A percentile compares a stretch with the other conserved stretches of the same genome.
Conservation (phyloP, 2,888 invertebrate species). For the Chalcosyrphus nemorum region DNA sequence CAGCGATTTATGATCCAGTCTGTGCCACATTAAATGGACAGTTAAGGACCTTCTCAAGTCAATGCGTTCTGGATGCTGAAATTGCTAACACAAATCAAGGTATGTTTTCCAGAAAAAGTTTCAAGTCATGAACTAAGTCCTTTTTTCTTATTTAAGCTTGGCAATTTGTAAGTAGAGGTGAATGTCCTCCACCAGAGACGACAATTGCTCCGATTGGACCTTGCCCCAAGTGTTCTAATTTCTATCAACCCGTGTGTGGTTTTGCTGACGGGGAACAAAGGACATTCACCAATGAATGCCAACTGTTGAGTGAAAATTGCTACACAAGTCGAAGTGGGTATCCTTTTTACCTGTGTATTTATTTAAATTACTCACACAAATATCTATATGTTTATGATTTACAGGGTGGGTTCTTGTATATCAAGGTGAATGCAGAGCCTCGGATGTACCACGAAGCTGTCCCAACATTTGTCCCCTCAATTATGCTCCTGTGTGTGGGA, state of each 20-base stretch:
- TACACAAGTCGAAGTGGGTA: conserved; percentile 41
- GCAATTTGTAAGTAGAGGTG: conserved; percentile 17
- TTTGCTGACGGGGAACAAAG: conserved; percentile 32
- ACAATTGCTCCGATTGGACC: background rate
- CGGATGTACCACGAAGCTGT: conserved; percentile 19
- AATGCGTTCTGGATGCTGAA: conserved; percentile 35
- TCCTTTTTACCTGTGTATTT: background rate
- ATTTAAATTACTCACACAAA: background rate
- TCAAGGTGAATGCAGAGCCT: conserved; percentile 28
- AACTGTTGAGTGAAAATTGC: conserved; percentile 46
- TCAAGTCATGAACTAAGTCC: background rate
- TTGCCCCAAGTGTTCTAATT: conserved; percentile 42
- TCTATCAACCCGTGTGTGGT: conserved; percentile 52
- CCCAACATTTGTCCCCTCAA: conserved; percentile 51
- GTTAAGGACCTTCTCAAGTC: conserved; percentile 39
- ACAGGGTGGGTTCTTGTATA: conserved; percentile 48
- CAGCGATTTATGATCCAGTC: conserved; percentile 29
- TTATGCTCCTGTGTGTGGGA: conserved; percentile 40
- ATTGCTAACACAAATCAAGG: conserved; percentile 1
- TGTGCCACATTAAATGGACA: conserved; percentile 34
- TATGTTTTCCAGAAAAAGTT: background rate
- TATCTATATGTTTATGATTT: background rate
- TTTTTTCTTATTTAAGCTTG: conserved; percentile 8
- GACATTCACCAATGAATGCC: conserved; percentile 58
- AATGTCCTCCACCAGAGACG: background rate